Percentiles rank a stretch among this genome's conserved stretches.
Conservation (phyloP, 2,797 vertebrate species). For the Enteromius afrohamiltoni region DNA sequence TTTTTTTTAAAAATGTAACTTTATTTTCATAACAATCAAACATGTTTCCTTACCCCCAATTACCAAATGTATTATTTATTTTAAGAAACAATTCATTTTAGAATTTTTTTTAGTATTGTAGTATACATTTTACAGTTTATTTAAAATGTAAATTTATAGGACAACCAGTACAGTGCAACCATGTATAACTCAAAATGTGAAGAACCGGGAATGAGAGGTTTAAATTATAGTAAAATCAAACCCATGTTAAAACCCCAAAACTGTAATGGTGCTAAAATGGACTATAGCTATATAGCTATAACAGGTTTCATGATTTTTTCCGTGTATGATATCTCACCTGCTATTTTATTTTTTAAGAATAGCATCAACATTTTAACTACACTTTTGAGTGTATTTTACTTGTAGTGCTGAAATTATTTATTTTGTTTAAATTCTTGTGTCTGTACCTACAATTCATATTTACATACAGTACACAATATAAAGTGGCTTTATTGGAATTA, state of each 20-base stretch:
- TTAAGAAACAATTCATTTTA: background rate
- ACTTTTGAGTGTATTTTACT: background rate
- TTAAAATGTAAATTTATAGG: background rate
- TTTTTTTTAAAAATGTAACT: background rate
- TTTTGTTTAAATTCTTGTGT: background rate
- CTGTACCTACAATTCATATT: background rate
- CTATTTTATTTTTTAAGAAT: background rate
- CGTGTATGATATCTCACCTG: background rate
- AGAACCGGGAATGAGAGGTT: background rate
- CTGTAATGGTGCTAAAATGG: background rate
- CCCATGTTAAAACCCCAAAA: background rate
- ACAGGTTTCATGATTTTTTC: background rate
- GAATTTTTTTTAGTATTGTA: background rate
- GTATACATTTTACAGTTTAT: background rate
- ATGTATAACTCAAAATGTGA: background rate
- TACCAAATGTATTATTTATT: background rate
- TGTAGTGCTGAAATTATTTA: background rate
- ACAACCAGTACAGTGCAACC: background rate
- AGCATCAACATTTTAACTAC: background rate
- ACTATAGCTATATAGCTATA: no score
- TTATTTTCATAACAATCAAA: background rate
- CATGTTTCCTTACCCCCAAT: background rate
- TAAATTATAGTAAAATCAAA: background rate
- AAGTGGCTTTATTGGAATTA: background rate
- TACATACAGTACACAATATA: background rate